phyloP scores from a whole-genome alignment of 1,140 invertebrate species.

The Neotoxoptera formosana region DNA sequence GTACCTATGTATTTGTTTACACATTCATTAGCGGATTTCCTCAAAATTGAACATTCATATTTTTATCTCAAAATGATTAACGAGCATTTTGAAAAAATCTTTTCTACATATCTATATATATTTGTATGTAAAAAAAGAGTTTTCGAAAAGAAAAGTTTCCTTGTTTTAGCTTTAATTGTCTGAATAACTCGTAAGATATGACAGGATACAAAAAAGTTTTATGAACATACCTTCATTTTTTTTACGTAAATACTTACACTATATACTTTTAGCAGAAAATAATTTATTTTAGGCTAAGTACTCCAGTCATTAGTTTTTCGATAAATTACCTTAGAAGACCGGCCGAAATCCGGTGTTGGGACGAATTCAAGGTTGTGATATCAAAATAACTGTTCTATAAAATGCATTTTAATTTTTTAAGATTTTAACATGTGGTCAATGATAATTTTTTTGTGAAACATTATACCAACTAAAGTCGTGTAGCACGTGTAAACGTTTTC shows the following conservation, averaged over 20 bases:
- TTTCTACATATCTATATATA: neutral
- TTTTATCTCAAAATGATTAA: neutral
- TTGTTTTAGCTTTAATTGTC: neutral
- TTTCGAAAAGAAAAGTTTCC: neutral
- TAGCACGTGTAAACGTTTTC: neutral
- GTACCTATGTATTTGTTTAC: neutral
- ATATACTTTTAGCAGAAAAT: neutral
- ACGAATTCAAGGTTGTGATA: neutral
- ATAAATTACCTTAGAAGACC: neutral
- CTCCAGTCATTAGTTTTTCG: neutral
- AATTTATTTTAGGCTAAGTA: neutral
- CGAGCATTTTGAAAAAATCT: neutral
- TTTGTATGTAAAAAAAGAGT: neutral
- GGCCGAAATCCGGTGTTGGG: neutral
- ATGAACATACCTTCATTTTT: neutral
- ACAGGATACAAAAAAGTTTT: neutral
- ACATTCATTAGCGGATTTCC: neutral
- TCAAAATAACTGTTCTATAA: neutral
- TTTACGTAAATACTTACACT: neutral
- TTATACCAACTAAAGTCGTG: neutral
- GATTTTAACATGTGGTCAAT: neutral
- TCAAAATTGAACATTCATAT: neutral
- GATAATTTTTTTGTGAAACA: neutral
- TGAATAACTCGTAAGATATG: neutral
- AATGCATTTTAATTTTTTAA: neutral